phyloP scores from a whole-genome alignment of 2,797 vertebrate genomes.

The Sebastes steindachneri region DNA sequence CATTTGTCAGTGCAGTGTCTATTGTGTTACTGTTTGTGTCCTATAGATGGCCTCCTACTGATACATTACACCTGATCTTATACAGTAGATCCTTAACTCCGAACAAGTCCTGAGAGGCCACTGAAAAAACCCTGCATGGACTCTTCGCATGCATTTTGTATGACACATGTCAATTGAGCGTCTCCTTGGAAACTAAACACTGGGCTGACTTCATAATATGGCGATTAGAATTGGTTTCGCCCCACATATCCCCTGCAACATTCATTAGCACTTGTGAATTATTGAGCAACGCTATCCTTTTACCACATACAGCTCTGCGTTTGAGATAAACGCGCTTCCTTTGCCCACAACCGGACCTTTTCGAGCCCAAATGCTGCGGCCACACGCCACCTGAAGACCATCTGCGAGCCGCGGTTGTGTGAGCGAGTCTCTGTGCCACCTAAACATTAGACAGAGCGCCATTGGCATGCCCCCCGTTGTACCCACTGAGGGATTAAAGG shows the following conservation, averaged over 20 bases:
- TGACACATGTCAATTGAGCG: slow-evolving; percentile 84
- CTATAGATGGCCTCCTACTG: slow-evolving; percentile 59
- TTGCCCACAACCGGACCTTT: slow-evolving; percentile 80
- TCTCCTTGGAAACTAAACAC: slow-evolving; percentile 88
- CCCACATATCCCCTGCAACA: slow-evolving; percentile 90
- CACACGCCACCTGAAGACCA: slow-evolving; percentile 14
- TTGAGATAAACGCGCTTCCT: slow-evolving; percentile 82
- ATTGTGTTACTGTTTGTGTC: slow-evolving; percentile 43
- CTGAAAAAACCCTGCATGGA: slow-evolving; percentile 51
- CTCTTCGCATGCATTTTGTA: slow-evolving; percentile 84
- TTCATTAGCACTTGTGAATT: slow-evolving; percentile 92
- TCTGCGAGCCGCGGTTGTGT: background rate
- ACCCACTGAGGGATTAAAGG: slow-evolving; percentile 68
- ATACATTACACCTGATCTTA: slow-evolving; percentile 47
- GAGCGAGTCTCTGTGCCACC: slow-evolving; percentile 31
- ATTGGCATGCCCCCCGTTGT: slow-evolving; percentile 44
- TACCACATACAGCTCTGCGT: slow-evolving; percentile 83
- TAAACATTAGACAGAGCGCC: slow-evolving; percentile 41
- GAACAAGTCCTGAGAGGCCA: slow-evolving; percentile 54
- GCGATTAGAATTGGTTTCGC: slow-evolving; percentile 89
- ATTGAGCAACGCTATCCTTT: slow-evolving; percentile 91
- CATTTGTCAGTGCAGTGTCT: background rate
- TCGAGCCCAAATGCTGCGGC: slow-evolving; percentile 66
- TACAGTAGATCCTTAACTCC: slow-evolving; percentile 52
- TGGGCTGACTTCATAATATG: slow-evolving; percentile 87